Evolutionary conservation across 2,113 vertebrate species (phyloP).

Genomic region (Hippocampus comes): DNA sequence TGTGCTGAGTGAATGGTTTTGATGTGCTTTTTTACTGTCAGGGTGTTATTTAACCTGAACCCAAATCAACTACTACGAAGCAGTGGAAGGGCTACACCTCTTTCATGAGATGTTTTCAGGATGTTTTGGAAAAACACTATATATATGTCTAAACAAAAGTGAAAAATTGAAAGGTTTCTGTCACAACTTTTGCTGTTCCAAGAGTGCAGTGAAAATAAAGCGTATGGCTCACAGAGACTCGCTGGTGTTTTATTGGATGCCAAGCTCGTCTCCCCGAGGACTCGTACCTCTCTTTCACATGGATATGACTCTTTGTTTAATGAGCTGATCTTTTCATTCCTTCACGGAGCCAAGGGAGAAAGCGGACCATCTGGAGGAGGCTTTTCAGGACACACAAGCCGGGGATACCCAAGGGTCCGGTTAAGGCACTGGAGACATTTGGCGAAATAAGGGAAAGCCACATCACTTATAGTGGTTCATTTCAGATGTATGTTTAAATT

Average conservation of each 20-base stretch:
- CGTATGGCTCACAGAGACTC: conserved; percentile 47
- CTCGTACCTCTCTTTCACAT: conserved; percentile 63
- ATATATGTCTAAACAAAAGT: neutral
- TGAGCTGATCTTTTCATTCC: conserved; percentile 75
- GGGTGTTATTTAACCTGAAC: neutral
- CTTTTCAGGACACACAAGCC: conserved; percentile 43
- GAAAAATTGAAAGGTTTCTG: conserved; percentile 27
- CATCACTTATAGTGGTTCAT: neutral
- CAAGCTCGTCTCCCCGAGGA: conserved; percentile 52
- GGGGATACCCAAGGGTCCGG: conserved; percentile 53
- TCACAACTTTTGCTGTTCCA: conserved; percentile 32
- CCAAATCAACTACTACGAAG: conserved; percentile 8
- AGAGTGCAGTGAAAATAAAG: conserved; percentile 54
- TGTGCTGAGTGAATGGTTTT: conserved; percentile 8
- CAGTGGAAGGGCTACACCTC: neutral
- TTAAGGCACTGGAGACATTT: conserved; percentile 47
- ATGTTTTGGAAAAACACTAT: conserved; percentile 31
- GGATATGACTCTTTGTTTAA: conserved; percentile 70
- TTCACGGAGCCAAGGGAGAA: conserved; percentile 56
- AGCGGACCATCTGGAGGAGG: conserved; percentile 73
- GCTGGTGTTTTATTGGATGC: conserved; percentile 33
- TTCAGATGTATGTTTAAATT: neutral
- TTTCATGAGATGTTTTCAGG: conserved; percentile 1
- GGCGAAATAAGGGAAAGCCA: conserved; percentile 25
- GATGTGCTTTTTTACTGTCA: conserved; percentile 23